Evolutionary conservation across 2,888 invertebrate genomes (phyloP), one percentile per base, ranked within the genome.

Genomic region (Bembecia ichneumoniformis): DNA sequence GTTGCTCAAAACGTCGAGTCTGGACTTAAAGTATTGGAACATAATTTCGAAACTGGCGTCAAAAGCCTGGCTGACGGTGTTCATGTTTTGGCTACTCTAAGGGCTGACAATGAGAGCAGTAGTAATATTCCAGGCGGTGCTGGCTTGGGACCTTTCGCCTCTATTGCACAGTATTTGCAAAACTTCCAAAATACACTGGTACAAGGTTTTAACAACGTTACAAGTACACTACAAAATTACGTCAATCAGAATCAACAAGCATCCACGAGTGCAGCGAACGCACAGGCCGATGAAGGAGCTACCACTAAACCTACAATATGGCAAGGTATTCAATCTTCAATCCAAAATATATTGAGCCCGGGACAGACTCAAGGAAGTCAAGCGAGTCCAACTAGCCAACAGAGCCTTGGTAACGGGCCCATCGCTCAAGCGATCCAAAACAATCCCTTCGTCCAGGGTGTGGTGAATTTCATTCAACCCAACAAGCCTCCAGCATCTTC

Each of bases 1-100:
- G 58, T 66, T 9, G 60, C 75, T 17, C 54, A 60, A 52, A 59
- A 57, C 17, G 60, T 74, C 11, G 68, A 74, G 48, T 52, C 60
- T 2, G 56, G 64, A 9, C 61, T 77, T 2, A 64, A 64, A 47
- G 52, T 52, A n/a, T 63, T 84, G 13, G 67, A 76, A 55, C 64
- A 64, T 17, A 75, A 77, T 46, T 80, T 84, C 51, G 65, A 74
- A 36, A 59, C 54, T 3, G 77, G 74, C 20, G 65, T 83, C 3
- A 60, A 74, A 36, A 67, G 70, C 47, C 60, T 84, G 28, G 55
- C 69, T 3, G 72, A 74, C 35, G 78, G 81, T 10, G 68, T 82
- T 1, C 62, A 72, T 50, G 56, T 71, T 11, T 64, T 74, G 35
- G 67, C 72, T 1, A 63, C 60, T 13, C 50, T 74, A 35, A 76